These are phyloP conservation scores for Harmothoe impar DNA, from an alignment of 2,888 invertebrate genomes.

Conservation along the genomic window DNA sequence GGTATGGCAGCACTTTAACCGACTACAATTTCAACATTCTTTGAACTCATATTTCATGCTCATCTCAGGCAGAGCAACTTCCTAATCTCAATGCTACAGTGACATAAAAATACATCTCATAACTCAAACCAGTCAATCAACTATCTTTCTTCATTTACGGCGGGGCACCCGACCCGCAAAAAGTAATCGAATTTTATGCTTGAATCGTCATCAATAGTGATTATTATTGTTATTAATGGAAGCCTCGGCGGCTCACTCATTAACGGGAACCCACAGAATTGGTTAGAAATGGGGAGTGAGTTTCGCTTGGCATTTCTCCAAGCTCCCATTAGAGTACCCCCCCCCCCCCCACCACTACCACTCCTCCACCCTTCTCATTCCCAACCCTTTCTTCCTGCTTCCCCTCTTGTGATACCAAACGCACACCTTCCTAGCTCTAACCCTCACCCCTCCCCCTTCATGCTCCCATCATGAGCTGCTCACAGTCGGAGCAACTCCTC, in stretches of 20 bases:
- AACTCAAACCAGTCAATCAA: conserved; percentile 25
- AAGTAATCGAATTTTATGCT: conserved; percentile 21
- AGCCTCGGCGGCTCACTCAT: neutral
- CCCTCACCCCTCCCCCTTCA: too few relatives aligned
- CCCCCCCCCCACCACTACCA: neutral
- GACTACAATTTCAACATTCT: neutral
- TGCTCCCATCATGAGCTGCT: too few relatives aligned
- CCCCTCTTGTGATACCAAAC: neutral
- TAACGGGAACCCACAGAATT: conserved; percentile 4
- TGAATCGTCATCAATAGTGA: conserved; percentile 42
- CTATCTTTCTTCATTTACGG: conserved; percentile 31
- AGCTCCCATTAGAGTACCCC: neutral
- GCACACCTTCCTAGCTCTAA: too few relatives aligned
- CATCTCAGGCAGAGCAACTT: neutral
- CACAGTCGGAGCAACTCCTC: neutral
- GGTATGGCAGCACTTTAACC: neutral
- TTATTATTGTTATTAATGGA: conserved; percentile 39
- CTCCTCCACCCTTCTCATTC: neutral
- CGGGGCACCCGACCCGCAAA: conserved; percentile 2
- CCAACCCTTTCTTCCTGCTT: neutral
- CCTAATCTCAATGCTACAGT: conserved; percentile 23
- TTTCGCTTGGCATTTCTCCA: conserved; percentile 8
- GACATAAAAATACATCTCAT: conserved; percentile 10
- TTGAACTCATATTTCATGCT: conserved; percentile 17
- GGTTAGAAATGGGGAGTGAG: conserved; percentile 15